Conservation (phyloP, 2,113 vertebrate species). For the Chamaea fasciata region DNA sequence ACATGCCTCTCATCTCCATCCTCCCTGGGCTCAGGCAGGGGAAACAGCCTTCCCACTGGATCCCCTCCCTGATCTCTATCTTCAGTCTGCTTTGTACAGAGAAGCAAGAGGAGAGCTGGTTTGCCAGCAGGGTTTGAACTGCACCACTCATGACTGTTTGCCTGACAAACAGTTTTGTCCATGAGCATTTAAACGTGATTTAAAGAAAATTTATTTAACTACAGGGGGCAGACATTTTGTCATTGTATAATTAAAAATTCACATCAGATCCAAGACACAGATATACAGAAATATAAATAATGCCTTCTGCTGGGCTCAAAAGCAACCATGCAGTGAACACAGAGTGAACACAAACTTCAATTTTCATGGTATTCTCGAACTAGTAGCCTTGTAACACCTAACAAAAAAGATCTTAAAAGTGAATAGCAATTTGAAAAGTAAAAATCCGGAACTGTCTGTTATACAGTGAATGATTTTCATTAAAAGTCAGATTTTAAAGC, state of each 20-base stretch:
- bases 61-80: not conserved
- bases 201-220: constrained; percentile 7
- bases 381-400: not conserved
- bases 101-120: not conserved
- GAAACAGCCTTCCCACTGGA: not conserved
- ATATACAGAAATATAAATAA: not conserved
- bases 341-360: not conserved
- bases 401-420: not conserved
- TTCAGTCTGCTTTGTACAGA: not conserved
- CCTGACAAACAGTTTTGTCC: not conserved
- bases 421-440: not conserved
- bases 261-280: not conserved
- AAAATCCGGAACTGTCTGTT: not conserved
- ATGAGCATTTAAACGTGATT: not conserved
- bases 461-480: not conserved
- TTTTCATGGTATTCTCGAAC: not conserved
- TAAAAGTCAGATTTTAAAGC: not conserved
- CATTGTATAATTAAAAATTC: constrained; percentile 6
- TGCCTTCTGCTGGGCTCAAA: not conserved
- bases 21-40: not conserved
- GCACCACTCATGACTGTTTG: not conserved
- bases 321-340: not conserved
- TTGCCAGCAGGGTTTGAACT: not conserved
- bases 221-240: not conserved
- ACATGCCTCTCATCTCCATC: not conserved